Conservation (phyloP, 2,113 vertebrate species). For the Phasianus colchicus region DNA sequence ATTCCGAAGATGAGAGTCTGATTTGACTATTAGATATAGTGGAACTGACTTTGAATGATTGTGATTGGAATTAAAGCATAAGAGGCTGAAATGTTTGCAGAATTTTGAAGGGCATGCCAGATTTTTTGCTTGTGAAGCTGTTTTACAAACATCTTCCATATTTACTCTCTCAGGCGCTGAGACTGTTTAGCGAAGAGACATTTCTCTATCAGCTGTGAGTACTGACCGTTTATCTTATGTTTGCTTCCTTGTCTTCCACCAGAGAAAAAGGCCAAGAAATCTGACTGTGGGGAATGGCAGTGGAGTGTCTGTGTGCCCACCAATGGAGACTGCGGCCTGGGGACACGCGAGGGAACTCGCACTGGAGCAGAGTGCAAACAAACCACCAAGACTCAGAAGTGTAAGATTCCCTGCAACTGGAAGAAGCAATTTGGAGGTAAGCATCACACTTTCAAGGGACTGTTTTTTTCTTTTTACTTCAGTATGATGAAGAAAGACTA, state of each 20-base stretch:
- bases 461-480: background rate
- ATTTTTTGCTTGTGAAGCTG: background rate
- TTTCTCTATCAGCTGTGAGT: background rate
- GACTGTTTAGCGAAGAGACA: background rate
- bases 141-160: rapidly evolving
- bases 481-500: background rate
- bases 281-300: conserved; percentile 97
- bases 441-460: background rate
- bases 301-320: conserved; percentile 97
- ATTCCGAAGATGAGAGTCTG: background rate
- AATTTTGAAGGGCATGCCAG: background rate
- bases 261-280: conserved; percentile 95
- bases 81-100: background rate
- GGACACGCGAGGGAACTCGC: conserved; percentile 93
- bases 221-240: background rate
- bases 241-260: conserved; percentile 23
- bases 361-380: conserved; percentile 92
- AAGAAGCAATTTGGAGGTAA: conserved; percentile 98
- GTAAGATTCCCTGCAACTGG: conserved; percentile 99
- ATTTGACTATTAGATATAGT: background rate
- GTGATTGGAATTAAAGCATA: background rate
- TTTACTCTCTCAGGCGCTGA: background rate
- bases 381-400: conserved; percentile 97
- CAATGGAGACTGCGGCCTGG: conserved; percentile 92
- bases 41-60: background rate